Conservation (phyloP, 2,888 invertebrate species). For the Psylliodes chrysocephalus region DNA sequence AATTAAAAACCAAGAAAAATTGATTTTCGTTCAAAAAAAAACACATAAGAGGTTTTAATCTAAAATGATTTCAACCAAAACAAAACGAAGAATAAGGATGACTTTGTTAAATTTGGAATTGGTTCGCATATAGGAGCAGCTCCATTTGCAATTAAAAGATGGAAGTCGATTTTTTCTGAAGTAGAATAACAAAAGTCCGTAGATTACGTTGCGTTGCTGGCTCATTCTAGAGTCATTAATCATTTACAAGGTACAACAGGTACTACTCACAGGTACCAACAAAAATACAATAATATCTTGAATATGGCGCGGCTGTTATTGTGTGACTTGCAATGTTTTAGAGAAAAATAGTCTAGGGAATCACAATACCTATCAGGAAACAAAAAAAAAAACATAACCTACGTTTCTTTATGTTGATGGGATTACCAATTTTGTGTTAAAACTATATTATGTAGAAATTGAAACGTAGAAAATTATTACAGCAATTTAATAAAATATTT, state of each 20-base stretch:
- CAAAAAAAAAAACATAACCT: no score
- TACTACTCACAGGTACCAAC: constrained; percentile 31
- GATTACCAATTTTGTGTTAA: no score
- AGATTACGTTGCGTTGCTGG: constrained; percentile 36
- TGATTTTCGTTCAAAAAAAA: no score
- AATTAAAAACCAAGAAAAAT: no score
- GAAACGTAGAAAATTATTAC: no score
- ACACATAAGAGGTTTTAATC: background rate
- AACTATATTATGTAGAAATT: no score
- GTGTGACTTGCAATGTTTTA: constrained; percentile 12
- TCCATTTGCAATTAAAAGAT: constrained; percentile 43
- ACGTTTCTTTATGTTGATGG: no score
- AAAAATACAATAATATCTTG: constrained; percentile 4
- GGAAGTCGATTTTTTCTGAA: constrained; percentile 30
- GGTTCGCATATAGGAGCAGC: constrained; percentile 17
- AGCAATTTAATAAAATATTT: no score
- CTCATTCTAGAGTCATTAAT: constrained; percentile 40
- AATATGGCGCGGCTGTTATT: background rate
- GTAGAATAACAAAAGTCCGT: constrained; percentile 36
- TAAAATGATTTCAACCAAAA: background rate
- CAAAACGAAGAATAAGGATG: constrained; percentile 1
- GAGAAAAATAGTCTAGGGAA: constrained; percentile 5
- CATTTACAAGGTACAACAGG: constrained; percentile 23
- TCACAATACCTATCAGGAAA: no score
- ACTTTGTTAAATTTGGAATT: constrained; percentile 16